These are phyloP conservation scores for Heliconius charithonia DNA, from an alignment of 2,888 invertebrate species.

Conservation along the genomic window DNA sequence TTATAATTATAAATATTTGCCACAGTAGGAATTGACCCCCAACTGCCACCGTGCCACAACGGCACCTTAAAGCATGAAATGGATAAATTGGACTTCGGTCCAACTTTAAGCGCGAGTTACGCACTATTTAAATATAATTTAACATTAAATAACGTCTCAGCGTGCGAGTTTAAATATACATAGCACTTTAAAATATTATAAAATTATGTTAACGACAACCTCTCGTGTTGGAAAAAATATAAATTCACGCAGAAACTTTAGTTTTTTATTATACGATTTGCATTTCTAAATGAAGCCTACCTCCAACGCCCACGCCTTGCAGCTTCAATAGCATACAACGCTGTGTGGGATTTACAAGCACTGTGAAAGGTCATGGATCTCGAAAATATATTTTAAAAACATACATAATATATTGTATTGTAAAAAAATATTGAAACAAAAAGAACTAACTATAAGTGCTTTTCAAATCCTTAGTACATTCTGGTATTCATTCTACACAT, in stretches of 20 bases:
- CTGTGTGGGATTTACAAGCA: constrained; percentile 8
- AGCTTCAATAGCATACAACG: background rate
- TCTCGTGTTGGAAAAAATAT: background rate
- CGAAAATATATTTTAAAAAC: background rate
- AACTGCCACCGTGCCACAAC: too few species aligned
- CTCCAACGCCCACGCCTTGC: background rate
- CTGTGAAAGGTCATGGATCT: background rate
- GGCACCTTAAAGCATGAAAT: too few species aligned
- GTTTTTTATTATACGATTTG: constrained; percentile 12
- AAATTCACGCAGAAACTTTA: constrained; percentile 3
- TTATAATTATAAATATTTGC: too few species aligned
- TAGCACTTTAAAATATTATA: background rate
- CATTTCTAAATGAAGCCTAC: constrained; percentile 16
- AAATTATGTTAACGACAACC: constrained; percentile 12
- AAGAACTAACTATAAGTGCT: background rate
- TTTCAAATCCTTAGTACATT: background rate
- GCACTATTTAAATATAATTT: background rate
- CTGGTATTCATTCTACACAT: background rate
- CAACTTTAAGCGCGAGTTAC: too few species aligned
- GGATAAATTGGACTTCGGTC: too few species aligned
- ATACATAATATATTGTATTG: background rate
- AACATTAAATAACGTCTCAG: background rate
- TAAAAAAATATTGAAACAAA: background rate
- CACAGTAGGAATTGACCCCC: too few species aligned
- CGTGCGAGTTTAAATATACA: background rate